phyloP scores from a whole-genome alignment of 2,888 invertebrate genomes.

The Caenorhabditis angaria region DNA sequence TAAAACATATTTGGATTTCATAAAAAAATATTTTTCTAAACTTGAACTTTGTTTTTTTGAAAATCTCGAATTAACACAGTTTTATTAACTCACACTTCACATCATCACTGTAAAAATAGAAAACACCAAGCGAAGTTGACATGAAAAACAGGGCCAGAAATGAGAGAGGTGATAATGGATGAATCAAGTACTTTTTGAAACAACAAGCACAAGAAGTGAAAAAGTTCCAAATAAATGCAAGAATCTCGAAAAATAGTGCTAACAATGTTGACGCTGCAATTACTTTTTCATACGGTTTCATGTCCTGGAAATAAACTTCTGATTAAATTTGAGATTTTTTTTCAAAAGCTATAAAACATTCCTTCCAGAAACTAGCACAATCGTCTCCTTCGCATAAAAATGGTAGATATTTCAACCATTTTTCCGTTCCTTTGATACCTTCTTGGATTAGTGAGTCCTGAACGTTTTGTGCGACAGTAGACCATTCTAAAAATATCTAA shows the following conservation, averaged over 20 bases:
- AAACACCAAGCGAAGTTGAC: conserved; percentile 24
- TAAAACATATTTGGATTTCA: conserved; percentile 15
- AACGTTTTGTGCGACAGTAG: neutral
- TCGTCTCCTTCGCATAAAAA: neutral
- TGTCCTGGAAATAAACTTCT: conserved; percentile 10
- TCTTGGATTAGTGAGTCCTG: neutral
- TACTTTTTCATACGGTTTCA: conserved; percentile 38
- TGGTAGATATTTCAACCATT: neutral
- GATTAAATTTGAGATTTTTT: neutral
- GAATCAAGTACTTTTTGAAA: conserved; percentile 43
- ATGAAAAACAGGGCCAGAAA: conserved; percentile 31
- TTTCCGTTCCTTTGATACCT: neutral
- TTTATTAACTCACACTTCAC: conserved; percentile 11
- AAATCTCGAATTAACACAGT: neutral
- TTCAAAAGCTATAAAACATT: no score
- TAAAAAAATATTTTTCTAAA: conserved; percentile 6
- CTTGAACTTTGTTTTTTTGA: neutral
- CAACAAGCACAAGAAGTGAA: conserved; percentile 43
- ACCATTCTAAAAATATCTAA: neutral
- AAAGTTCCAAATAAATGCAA: conserved; percentile 49
- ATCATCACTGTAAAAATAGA: conserved; percentile 31
- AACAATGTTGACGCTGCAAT: conserved; percentile 40
- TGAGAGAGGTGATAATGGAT: conserved; percentile 34
- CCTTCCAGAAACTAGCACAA: neutral
- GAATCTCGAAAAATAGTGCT: conserved; percentile 39